A percentile compares a stretch with the other conserved stretches of the same genome.
These are phyloP conservation scores for Marronus borbonicus DNA, from an alignment of 2,888 invertebrate genomes.

Conservation along the genomic window DNA sequence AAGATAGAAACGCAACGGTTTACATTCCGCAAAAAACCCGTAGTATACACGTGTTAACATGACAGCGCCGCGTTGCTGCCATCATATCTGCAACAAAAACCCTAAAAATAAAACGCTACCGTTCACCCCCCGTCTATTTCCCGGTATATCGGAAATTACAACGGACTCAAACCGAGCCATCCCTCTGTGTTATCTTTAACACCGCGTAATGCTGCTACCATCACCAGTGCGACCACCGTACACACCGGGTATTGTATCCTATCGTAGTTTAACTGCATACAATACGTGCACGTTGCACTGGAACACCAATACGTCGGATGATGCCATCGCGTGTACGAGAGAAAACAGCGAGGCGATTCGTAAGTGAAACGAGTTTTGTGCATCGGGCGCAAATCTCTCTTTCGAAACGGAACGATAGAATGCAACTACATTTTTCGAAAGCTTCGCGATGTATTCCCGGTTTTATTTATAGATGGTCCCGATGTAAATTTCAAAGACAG, in stretches of 20 bases:
- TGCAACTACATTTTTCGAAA: slow-evolving; percentile 27
- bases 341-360: not conserved
- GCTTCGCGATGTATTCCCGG: slow-evolving; percentile 13
- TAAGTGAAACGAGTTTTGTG: slow-evolving; percentile 33
- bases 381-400: slow-evolving; percentile 4
- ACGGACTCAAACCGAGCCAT: slow-evolving; percentile 32
- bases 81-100: slow-evolving; percentile 64
- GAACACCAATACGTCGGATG: slow-evolving; percentile 10
- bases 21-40: slow-evolving; percentile 55
- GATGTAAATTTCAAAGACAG: slow-evolving; percentile 40
- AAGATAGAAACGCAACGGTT: slow-evolving; percentile 28
- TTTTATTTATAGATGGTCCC: slow-evolving; percentile 37
- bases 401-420: slow-evolving; percentile 31
- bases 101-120: slow-evolving; percentile 63
- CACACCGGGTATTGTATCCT: too few relatives aligned
- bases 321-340: not conserved
- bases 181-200: slow-evolving; percentile 43
- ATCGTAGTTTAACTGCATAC: not conserved
- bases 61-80: slow-evolving; percentile 62
- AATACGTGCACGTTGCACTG: slow-evolving; percentile 14
- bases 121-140: not conserved
- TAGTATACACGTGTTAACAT: slow-evolving; percentile 65
- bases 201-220: slow-evolving; percentile 19
- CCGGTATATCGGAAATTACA: slow-evolving; percentile 39
- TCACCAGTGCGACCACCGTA: not conserved